Conservation (phyloP, 2,797 vertebrate genomes). For the Tamandua tetradactyla region DNA sequence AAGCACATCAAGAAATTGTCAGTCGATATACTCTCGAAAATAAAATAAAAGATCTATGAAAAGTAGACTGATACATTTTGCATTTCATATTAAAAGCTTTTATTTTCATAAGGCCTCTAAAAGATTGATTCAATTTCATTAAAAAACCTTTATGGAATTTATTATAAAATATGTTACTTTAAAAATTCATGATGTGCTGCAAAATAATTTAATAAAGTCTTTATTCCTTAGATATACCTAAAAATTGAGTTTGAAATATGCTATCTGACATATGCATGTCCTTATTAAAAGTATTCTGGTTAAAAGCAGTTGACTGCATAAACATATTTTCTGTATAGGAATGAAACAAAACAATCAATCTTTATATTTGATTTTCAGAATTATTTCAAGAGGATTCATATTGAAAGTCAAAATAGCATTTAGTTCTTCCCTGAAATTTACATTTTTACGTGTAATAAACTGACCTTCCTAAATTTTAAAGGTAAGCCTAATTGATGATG, state of each 20-base stretch:
- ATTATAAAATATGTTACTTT: neutral
- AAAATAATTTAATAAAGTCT: neutral
- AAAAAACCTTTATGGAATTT: neutral
- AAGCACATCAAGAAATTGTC: neutral
- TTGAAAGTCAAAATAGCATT: neutral
- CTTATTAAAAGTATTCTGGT: neutral
- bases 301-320: neutral
- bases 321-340: neutral
- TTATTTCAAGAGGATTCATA: neutral
- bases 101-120: neutral
- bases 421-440: neutral
- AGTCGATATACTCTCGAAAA: neutral
- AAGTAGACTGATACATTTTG: neutral
- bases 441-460: neutral
- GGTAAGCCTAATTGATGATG: neutral
- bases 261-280: neutral
- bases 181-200: neutral
- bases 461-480: neutral
- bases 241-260: neutral
- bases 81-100: neutral
- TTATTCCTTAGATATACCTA: neutral
- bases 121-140: neutral
- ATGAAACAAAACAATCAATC: neutral
- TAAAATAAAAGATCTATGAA: conserved; percentile 8
- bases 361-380: neutral